Percentiles rank a stretch among this genome's conserved stretches.
phyloP scores from a whole-genome alignment of 2,113 vertebrate species.

The Macrotis lagotis region DNA sequence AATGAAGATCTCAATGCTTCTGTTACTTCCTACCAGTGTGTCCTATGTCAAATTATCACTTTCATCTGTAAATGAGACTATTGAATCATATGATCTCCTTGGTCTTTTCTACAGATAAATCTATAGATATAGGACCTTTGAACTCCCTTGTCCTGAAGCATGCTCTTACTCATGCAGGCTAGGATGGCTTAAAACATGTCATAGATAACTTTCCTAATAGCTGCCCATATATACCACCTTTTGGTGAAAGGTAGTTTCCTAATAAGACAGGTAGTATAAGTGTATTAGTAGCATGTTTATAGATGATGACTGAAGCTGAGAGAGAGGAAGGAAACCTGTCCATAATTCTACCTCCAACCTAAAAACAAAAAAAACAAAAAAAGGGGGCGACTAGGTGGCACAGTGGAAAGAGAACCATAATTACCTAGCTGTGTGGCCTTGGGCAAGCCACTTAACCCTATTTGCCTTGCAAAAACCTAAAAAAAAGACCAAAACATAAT shows the following conservation, averaged over 20 bases:
- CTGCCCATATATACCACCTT: neutral
- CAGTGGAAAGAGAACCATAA: too few relatives aligned
- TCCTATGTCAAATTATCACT: neutral
- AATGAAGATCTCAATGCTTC: neutral
- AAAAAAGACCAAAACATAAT: too few relatives aligned
- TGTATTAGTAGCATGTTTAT: slow-evolving; percentile 16
- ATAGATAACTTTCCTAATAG: neutral
- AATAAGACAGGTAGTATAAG: neutral
- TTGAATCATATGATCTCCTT: too few relatives aligned
- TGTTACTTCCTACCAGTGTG: neutral
- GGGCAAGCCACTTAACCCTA: too few relatives aligned
- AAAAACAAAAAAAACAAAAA: too few relatives aligned
- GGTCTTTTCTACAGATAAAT: neutral
- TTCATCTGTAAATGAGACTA: neutral
- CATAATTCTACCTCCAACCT: neutral
- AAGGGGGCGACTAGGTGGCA: too few relatives aligned
- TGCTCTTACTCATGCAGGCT: too few relatives aligned
- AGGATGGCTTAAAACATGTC: neutral
- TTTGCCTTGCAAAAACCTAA: too few relatives aligned
- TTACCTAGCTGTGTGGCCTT: too few relatives aligned
- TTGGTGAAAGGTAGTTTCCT: neutral
- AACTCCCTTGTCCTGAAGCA: neutral
- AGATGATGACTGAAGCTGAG: neutral
- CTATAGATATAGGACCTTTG: neutral
- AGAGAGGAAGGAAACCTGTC: neutral